These are phyloP conservation scores for Montipora capricornis DNA, from an alignment of 64 coral and sea anemone genomes.

Conservation along the genomic window DNA sequence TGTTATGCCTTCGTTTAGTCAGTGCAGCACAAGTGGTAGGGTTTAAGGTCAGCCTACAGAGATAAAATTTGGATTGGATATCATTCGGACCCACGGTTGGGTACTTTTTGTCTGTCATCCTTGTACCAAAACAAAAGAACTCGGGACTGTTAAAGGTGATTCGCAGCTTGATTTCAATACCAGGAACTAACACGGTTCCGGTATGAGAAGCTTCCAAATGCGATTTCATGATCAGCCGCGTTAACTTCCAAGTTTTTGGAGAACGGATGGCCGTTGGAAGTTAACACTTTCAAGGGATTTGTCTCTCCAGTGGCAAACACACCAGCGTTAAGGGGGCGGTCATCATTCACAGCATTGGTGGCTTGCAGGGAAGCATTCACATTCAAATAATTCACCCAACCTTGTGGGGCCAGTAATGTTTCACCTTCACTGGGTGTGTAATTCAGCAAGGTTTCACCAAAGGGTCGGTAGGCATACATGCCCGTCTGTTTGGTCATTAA, in stretches of 20 bases:
- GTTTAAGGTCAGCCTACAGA: conserved; percentile 4
- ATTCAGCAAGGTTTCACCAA: too few relatives aligned
- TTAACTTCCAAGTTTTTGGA: too few relatives aligned
- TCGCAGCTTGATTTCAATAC: too few relatives aligned
- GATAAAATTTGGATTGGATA: not conserved
- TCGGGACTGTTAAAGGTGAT: too few relatives aligned
- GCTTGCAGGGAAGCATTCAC: not conserved
- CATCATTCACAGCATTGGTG: not conserved
- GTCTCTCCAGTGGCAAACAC: too few relatives aligned
- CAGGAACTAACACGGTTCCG: too few relatives aligned
- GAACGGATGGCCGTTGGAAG: not conserved
- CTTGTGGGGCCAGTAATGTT: conserved; percentile 6
- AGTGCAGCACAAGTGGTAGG: not conserved
- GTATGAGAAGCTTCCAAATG: too few relatives aligned
- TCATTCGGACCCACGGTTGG: not conserved
- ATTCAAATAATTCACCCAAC: conserved; percentile 7
- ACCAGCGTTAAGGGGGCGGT: too few relatives aligned
- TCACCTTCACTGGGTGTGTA: too few relatives aligned
- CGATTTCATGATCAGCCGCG: too few relatives aligned
- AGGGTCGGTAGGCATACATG: conserved; percentile 10
- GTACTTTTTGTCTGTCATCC: too few relatives aligned
- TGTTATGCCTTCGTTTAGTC: not conserved
- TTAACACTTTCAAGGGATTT: not conserved
- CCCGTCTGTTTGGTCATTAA: not conserved
- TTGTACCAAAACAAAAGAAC: too few relatives aligned